Percentiles rank a stretch among this genome's conserved stretches.
Conservation (phyloP, 2,797 vertebrate species). For the Aphelocoma californica region DNA sequence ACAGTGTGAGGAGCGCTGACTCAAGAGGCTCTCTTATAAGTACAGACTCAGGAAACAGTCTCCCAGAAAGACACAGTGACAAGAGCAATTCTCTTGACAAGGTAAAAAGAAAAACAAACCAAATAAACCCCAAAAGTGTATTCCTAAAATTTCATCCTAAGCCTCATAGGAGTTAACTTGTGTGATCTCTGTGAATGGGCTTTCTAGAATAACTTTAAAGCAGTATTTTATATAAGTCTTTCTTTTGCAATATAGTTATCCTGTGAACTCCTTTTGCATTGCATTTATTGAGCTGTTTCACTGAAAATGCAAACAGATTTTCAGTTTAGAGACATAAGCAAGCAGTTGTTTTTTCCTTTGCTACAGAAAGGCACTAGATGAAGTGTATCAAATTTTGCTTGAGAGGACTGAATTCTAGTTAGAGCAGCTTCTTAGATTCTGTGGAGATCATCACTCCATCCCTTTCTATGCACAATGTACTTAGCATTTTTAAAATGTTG, state of each 20-base stretch:
- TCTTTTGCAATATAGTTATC: background rate
- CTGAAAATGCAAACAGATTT: background rate
- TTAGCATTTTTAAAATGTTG: background rate
- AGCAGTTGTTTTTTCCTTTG: background rate
- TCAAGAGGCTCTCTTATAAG: conserved; percentile 94
- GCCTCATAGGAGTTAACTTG: background rate
- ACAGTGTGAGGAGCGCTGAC: conserved; percentile 87
- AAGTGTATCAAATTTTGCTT: background rate
- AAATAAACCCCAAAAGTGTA: background rate
- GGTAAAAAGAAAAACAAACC: conserved; percentile 70
- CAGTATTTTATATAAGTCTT: background rate
- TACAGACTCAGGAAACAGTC: conserved; percentile 93
- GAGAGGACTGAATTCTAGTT: background rate
- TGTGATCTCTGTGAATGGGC: background rate
- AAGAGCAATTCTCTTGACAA: conserved; percentile 92
- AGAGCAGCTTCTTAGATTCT: background rate
- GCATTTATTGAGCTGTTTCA: background rate
- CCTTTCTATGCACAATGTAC: background rate
- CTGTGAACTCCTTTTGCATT: background rate
- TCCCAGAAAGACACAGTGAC: conserved; percentile 88
- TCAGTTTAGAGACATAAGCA: background rate
- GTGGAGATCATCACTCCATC: background rate
- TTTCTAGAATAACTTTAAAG: background rate
- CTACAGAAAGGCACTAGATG: background rate
- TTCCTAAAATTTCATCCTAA: background rate